Evolutionary conservation across 2,113 vertebrate genomes (phyloP).

Genomic region (Pristiophorus japonicus): DNA sequence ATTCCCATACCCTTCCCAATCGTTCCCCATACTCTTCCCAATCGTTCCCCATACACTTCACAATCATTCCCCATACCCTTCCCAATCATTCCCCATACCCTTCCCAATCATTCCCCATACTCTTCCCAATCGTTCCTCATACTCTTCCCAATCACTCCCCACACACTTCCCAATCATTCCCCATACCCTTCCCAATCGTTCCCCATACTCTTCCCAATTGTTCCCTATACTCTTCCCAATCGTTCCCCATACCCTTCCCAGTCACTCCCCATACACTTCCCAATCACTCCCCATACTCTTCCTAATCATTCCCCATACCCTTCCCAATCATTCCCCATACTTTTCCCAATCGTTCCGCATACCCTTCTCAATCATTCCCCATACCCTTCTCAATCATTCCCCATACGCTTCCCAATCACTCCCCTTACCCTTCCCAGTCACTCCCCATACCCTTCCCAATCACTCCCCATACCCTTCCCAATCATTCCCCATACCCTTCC

Average conservation of each 20-base stretch:
- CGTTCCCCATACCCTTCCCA: background rate
- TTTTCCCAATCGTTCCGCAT: background rate
- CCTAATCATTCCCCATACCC: background rate
- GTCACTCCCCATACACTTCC: background rate
- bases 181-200: background rate
- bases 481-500: too few relatives aligned
- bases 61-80: background rate
- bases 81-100: background rate
- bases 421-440: too few relatives aligned
- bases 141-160: background rate
- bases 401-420: background rate
- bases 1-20: background rate
- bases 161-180: background rate
- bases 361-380: too few relatives aligned
- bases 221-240: background rate
- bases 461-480: too few relatives aligned
- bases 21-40: background rate
- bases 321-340: background rate
- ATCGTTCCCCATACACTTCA: background rate
- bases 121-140: background rate
- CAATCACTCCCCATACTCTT: background rate
- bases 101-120: background rate
- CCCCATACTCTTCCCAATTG: background rate
- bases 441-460: background rate
- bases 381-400: background rate